Evolutionary conservation across 2,797 vertebrate genomes (phyloP), one percentile per base, ranked within the genome.

Genomic region (Melanogrammus aeglefinus): DNA sequence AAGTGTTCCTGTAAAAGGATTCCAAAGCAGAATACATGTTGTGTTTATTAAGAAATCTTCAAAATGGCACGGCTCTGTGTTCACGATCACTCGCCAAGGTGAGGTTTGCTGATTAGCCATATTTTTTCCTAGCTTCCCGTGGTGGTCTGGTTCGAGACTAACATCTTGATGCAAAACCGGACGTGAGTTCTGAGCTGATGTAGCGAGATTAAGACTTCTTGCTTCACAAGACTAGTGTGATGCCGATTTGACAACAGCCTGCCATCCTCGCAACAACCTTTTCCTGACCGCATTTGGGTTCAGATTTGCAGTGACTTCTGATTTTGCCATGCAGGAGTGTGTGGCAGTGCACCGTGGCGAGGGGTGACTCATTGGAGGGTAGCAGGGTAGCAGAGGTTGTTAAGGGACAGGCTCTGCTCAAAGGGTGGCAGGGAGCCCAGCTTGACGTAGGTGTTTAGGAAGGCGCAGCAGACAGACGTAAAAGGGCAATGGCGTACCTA

Each of bases 401-500:
- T 81, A 90, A 96, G 82, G 80, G 94, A 9, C 87, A 97, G 93
- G 84, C 94, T 31, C 83, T 91, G 77, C 0, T 90, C 94, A 0
- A 72, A 39, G 18, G 12, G 29, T 77, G 95, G 95, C 89, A 97
- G 93, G 36, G 80, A 77, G 0, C 84, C 96, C 81, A 97, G 90
- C 88, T 96, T 86, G 82, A 95, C 93, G 0, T 91, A 82, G 78
- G 21, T 78, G 91, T 96, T 95, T 33, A 97, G 90, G 75, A 70
- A 82, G 66, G 92, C 94, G 8, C 85, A 47, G 88, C 4, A 44
- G 89, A 79, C 87, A 97, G 90, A 38, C 80, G 91, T 81, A 97
- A 87, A 79, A 97, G 84, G 72, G 96, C 96, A 0, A 96, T 94
- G 91, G 97, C 95, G 44, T 93, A 93, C 71, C 95, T 96, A 85